Conservation (phyloP, 2,888 invertebrate species). For the Ceramica pisi region DNA sequence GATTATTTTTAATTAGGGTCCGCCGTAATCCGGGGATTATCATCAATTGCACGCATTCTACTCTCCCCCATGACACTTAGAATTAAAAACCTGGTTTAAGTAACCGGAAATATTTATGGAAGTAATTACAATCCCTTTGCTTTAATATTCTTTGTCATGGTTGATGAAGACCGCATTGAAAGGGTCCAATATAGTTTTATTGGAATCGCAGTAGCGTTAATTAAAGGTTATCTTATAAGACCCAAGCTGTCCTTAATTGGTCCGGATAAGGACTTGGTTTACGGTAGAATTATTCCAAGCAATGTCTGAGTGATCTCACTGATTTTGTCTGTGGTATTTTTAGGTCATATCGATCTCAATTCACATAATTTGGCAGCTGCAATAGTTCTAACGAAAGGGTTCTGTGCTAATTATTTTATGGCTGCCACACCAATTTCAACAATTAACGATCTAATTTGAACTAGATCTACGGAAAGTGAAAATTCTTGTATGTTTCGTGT, state of each 20-base stretch:
- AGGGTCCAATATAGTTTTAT: constrained; percentile 13
- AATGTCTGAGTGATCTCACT: constrained; percentile 19
- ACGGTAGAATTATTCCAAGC: constrained; percentile 16
- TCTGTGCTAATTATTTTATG: constrained; percentile 52
- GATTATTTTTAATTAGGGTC: constrained; percentile 65
- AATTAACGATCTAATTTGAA: constrained; percentile 49
- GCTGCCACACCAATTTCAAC: constrained; percentile 44
- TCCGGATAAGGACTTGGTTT: constrained; percentile 12
- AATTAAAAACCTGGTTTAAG: constrained; percentile 52
- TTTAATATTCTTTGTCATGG: constrained; percentile 25
- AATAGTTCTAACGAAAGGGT: constrained; percentile 49
- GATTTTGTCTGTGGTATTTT: constrained; percentile 39
- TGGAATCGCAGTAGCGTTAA: constrained; percentile 13
- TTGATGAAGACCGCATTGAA: constrained; percentile 25
- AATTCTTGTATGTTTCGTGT: constrained; percentile 33
- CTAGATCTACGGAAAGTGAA: constrained; percentile 46
- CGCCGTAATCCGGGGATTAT: constrained; percentile 60
- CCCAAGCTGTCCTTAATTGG: constrained; percentile 25
- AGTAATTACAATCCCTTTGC: constrained; percentile 39
- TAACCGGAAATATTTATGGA: constrained; percentile 50
- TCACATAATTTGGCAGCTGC: constrained; percentile 44
- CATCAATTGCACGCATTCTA: constrained; percentile 52
- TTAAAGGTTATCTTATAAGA: constrained; percentile 24
- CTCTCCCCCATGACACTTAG: constrained; percentile 41
- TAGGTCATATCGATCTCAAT: constrained; percentile 43